Conservation (phyloP, 2,113 vertebrate species). For the Heterotilapia buettikoferi region DNA sequence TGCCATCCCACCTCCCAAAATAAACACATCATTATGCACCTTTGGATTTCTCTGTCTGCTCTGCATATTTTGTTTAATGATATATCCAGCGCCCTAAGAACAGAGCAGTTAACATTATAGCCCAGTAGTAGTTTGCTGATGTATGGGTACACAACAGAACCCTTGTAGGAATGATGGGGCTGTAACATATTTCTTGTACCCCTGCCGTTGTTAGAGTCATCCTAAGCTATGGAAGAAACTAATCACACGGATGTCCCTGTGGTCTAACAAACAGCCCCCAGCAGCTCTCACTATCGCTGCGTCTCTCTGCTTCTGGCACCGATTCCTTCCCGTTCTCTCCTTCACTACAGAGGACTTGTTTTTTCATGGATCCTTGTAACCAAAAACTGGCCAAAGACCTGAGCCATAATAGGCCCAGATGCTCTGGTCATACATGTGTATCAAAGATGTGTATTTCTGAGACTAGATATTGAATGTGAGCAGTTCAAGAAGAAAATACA, state of each 20-base stretch:
- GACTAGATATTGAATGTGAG: neutral
- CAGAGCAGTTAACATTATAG: conserved; percentile 29
- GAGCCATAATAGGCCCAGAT: neutral
- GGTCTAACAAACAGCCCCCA: conserved; percentile 25
- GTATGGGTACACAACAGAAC: neutral
- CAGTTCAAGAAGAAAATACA: neutral
- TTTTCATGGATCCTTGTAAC: neutral
- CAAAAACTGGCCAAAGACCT: neutral
- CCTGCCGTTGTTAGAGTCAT: conserved; percentile 14
- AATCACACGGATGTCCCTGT: conserved; percentile 30
- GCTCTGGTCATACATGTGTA: neutral
- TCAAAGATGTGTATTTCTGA: neutral
- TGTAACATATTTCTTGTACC: conserved; percentile 24
- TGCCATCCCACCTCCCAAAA: neutral
- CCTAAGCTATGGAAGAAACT: conserved; percentile 28
- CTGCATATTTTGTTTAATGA: conserved; percentile 37
- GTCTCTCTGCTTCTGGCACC: neutral
- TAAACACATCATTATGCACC: conserved; percentile 13
- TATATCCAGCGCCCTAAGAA: conserved; percentile 12
- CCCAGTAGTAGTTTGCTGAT: conserved; percentile 16
- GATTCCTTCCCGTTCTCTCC: neutral
- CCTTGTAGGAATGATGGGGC: neutral
- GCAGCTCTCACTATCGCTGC: neutral
- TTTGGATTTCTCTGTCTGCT: conserved; percentile 34
- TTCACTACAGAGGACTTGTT: neutral